Percentiles rank a stretch among this genome's conserved stretches.
These are phyloP conservation scores for Drusus annulatus DNA, from an alignment of 1,140 invertebrate genomes.

Conservation along the genomic window DNA sequence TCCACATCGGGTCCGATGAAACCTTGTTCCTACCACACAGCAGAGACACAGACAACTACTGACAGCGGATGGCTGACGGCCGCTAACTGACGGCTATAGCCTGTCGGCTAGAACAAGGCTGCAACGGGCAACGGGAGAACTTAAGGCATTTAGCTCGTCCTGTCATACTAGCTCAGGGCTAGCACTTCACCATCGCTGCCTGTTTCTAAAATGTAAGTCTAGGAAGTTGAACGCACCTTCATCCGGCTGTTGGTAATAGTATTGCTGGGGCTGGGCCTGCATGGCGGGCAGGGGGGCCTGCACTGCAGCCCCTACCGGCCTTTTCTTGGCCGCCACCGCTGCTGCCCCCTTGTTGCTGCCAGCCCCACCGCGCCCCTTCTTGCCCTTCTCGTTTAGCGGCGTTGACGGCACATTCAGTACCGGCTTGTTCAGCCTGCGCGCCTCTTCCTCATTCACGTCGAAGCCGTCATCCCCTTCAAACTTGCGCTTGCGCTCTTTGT, in stretches of 20 bases:
- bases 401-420: constrained; percentile 73
- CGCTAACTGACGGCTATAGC: constrained; percentile 22
- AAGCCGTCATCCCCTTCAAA: constrained; percentile 79
- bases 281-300: constrained; percentile 67
- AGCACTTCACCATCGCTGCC: constrained; percentile 73
- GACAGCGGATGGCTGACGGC: too few relatives aligned
- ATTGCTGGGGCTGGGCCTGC: constrained; percentile 68
- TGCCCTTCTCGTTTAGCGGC: constrained; percentile 63
- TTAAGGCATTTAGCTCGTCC: constrained; percentile 65
- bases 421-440: constrained; percentile 67
- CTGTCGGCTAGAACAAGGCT: constrained; percentile 41
- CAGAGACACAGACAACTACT: background rate
- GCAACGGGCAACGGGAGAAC: constrained; percentile 40
- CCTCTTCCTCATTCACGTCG: constrained; percentile 76
- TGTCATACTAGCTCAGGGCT: constrained; percentile 73
- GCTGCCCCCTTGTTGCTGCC: constrained; percentile 61
- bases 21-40: constrained; percentile 71
- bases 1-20: constrained; percentile 66
- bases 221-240: constrained; percentile 73
- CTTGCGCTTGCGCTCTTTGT: constrained; percentile 79
- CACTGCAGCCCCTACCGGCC: constrained; percentile 69
- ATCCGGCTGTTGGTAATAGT: constrained; percentile 72
- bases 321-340: constrained; percentile 67
- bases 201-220: constrained; percentile 72
- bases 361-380: constrained; percentile 62